These are phyloP conservation scores for Chelonia mydas DNA, from an alignment of 2,797 vertebrate species.

Conservation along the genomic window DNA sequence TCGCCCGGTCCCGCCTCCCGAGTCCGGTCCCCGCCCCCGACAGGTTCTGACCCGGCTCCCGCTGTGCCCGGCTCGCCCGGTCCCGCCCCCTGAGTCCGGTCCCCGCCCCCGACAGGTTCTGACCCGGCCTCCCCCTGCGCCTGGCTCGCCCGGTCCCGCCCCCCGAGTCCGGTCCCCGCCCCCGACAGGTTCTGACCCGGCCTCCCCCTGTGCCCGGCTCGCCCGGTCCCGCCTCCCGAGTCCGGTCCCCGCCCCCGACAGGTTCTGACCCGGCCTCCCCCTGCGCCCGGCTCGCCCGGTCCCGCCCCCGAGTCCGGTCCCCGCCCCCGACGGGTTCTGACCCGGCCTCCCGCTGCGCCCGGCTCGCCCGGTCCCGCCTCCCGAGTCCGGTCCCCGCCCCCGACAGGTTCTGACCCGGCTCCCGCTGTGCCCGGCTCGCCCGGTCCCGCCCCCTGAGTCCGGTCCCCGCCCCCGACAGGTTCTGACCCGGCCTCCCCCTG, in stretches of 20 bases:
- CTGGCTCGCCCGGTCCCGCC: too few relatives aligned
- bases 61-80: neutral
- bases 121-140: neutral
- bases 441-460: too few relatives aligned
- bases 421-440: neutral
- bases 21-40: too few relatives aligned
- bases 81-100: too few relatives aligned
- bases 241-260: neutral
- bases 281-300: rapidly evolving
- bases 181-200: too few relatives aligned
- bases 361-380: neutral
- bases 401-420: too few relatives aligned
- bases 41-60: neutral
- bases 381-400: neutral
- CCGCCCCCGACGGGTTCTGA: neutral
- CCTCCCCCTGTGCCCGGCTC: too few relatives aligned
- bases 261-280: too few relatives aligned
- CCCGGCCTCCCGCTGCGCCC: neutral
- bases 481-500: neutral
- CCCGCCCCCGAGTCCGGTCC: neutral
- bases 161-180: neutral
- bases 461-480: too few relatives aligned
- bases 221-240: neutral
- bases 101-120: too few relatives aligned
- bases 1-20: too few relatives aligned